Percentiles rank a stretch among this genome's conserved stretches.
Evolutionary conservation across 2,797 vertebrate species (phyloP).

Genomic region (Amblyopsis hoosieri): DNA sequence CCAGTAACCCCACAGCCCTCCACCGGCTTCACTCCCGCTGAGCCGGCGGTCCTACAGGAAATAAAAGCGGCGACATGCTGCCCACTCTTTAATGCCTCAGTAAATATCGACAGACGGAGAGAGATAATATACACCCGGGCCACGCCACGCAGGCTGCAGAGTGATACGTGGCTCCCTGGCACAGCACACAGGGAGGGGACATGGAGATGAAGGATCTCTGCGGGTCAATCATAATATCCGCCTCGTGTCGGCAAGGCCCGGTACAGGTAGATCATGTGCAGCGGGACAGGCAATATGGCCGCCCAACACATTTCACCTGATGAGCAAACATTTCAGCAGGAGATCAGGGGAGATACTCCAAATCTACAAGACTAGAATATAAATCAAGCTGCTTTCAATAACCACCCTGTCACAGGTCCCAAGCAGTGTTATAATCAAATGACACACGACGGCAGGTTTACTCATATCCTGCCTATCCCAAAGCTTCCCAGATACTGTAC

Average conservation of each 20-base stretch:
- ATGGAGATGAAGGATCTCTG: slow-evolving; percentile 54
- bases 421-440: slow-evolving; percentile 28
- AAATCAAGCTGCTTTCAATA: slow-evolving; percentile 28
- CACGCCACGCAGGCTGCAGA: slow-evolving; percentile 44
- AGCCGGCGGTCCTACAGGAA: slow-evolving; percentile 57
- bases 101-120: slow-evolving; percentile 72
- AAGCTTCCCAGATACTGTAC: not conserved
- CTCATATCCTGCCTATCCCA: slow-evolving; percentile 23
- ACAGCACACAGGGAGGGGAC: slow-evolving; percentile 48
- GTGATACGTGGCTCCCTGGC: slow-evolving; percentile 54
- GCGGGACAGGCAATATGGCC: slow-evolving; percentile 50
- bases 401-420: not conserved
- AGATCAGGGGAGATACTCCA: slow-evolving; percentile 17
- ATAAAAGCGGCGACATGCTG: slow-evolving; percentile 63
- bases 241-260: slow-evolving; percentile 41
- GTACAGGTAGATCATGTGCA: slow-evolving; percentile 60
- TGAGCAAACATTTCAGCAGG: slow-evolving; percentile 46
- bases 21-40: slow-evolving; percentile 49
- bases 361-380: slow-evolving; percentile 33
- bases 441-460: slow-evolving; percentile 18
- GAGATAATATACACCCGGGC: slow-evolving; percentile 71
- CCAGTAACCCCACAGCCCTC: slow-evolving; percentile 36
- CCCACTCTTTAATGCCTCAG: slow-evolving; percentile 69
- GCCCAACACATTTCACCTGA: slow-evolving; percentile 56
- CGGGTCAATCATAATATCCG: slow-evolving; percentile 68